Evolutionary conservation across 2,888 invertebrate species (phyloP), one percentile per base, ranked within the genome.

Genomic region (Ischnus inquisitorius): DNA sequence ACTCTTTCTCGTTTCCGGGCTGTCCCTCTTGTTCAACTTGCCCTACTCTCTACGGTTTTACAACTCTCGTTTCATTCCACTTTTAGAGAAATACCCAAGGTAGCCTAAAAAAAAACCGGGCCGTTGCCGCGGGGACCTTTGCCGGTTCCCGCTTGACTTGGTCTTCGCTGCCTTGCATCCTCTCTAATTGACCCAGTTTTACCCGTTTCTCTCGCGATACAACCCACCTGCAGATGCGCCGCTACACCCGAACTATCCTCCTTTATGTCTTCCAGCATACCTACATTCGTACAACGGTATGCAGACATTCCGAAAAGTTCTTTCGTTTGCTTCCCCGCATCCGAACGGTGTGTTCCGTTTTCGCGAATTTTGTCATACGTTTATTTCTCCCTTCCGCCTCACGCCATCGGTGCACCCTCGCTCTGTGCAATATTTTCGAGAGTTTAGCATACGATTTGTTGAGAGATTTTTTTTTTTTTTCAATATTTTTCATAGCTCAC

Each of bases 131-230:
- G 76, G 88, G 88, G 82, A 41, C 57, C 41, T 41, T n/a, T 64
- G 64, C 76, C 54, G 43, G 75, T 43, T 83, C 64, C 54, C 54
- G 69, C 79, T 79, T 75, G 51, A 78, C 74, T 78, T 86, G 79
- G 83, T 86, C 88, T 88, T 87, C 85, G 81, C 81, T 83, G 86
- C 81, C 81, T 85, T 54, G 80, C 85, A 79, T 64, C 68, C 69
- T 80, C 78, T 82, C 87, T 90, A 90, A 90, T 90, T 90, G 90
- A 89, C 90, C 90, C 87, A 89, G 89, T 89, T 90, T 84, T 88
- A 87, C 46, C 39, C 60, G 14, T 14, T 60, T 14, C 28, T 8
- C 62, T 85, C 48, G 41, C 43, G 41, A 75, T 83, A 86, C 85
- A 86, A 85, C 72, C 80, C 64, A 76, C 82, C 28, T 72, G 64